Evolutionary conservation across 1,140 invertebrate genomes (phyloP).

Genomic region (Drosophila elegans): DNA sequence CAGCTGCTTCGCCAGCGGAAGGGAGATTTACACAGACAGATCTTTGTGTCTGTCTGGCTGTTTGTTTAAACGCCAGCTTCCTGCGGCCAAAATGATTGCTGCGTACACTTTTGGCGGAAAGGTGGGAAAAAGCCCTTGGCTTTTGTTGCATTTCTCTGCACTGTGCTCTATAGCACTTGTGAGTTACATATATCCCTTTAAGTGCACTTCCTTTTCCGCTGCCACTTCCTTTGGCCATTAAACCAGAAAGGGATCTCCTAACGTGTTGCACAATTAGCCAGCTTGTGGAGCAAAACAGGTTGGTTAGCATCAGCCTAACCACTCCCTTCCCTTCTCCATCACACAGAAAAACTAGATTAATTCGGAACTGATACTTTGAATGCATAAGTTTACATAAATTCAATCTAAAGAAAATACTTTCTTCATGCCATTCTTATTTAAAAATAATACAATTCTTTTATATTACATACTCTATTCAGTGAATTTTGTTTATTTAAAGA

Average conservation of each 20-base stretch:
- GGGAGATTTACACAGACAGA: constrained; percentile 75
- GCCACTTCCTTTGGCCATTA: constrained; percentile 32
- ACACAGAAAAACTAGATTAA: not conserved
- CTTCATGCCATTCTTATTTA: not conserved
- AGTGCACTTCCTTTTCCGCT: constrained; percentile 50
- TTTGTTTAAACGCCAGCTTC: constrained; percentile 81
- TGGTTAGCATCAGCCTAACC: not conserved
- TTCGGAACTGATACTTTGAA: not conserved
- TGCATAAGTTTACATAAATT: not conserved
- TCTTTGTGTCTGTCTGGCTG: constrained; percentile 56
- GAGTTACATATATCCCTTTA: constrained; percentile 30
- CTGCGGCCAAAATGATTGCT: constrained; percentile 66
- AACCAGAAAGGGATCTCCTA: constrained; percentile 36
- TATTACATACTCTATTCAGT: not conserved
- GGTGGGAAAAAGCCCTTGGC: constrained; percentile 26
- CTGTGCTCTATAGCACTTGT: constrained; percentile 2
- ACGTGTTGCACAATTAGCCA: constrained; percentile 31
- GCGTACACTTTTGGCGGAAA: constrained; percentile 65
- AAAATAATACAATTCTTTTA: not conserved
- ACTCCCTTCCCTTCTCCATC: too few species aligned
- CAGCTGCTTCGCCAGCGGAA: constrained; percentile 63
- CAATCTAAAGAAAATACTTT: too few species aligned
- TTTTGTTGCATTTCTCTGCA: constrained; percentile 12
- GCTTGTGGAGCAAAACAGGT: constrained; percentile 24
- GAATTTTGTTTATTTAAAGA: constrained; percentile 31